Evolutionary conservation across 1,140 invertebrate species (phyloP).

Genomic region (Drosophila repletoides): DNA sequence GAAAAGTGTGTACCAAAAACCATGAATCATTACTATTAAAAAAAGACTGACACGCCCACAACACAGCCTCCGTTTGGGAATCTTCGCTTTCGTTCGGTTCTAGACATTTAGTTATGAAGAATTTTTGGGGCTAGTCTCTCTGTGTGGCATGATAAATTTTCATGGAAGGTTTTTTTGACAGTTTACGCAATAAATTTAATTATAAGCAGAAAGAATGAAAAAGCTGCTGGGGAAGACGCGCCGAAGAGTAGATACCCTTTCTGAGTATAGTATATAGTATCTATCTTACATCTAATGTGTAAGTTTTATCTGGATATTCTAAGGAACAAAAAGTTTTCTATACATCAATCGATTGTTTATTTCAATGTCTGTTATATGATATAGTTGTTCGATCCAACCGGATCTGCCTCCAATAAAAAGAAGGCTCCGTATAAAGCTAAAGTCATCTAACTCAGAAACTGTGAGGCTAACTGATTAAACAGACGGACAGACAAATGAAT

Average conservation of each 20-base stretch:
- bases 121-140: constrained; percentile 33
- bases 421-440: no score
- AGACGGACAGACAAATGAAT: neutral
- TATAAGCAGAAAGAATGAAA: constrained; percentile 37
- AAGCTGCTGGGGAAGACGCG: no score
- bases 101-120: constrained; percentile 33
- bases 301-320: no score
- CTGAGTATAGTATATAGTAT: no score
- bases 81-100: constrained; percentile 26
- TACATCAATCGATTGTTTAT: no score
- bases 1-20: constrained; percentile 6
- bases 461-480: no score
- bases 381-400: no score
- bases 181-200: constrained; percentile 74
- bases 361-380: no score
- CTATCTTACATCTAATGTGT: no score
- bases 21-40: constrained; percentile 55
- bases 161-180: constrained; percentile 65
- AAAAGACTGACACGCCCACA: constrained; percentile 16
- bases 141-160: constrained; percentile 61
- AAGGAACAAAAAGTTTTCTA: no score
- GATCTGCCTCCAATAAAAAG: neutral
- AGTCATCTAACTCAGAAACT: no score
- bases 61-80: neutral
- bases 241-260: no score